A percentile compares a stretch with the other conserved stretches of the same genome.
phyloP scores from a whole-genome alignment of 2,888 invertebrate genomes.

The Aphidoletes aphidimyza region DNA sequence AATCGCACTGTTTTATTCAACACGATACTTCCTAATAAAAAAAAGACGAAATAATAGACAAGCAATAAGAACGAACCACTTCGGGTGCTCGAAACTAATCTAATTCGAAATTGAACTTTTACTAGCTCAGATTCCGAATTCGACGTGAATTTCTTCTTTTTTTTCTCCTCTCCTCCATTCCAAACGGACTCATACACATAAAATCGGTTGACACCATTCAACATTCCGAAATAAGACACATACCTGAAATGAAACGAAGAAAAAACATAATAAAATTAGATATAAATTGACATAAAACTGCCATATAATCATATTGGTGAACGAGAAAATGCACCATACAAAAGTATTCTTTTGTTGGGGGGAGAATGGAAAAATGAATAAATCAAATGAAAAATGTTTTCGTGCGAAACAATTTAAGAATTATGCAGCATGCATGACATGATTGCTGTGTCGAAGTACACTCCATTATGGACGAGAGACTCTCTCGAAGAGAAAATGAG shows the following conservation, averaged over 20 bases:
- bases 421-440: not conserved
- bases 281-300: not conserved
- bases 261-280: not conserved
- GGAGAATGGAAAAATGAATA: not conserved
- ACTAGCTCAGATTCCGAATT: not conserved
- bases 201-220: too few relatives aligned
- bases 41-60: too few relatives aligned
- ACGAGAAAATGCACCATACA: not conserved
- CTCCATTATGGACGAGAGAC: not conserved
- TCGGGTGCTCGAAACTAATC: not conserved
- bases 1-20: not conserved
- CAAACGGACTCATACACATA: not conserved
- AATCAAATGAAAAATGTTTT: not conserved
- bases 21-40: not conserved
- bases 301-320: not conserved
- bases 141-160: not conserved
- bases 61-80: too few relatives aligned
- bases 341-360: not conserved
- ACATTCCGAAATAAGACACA: not conserved
- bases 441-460: slow-evolving; percentile 1
- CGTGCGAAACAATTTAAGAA: not conserved
- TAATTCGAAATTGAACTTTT: not conserved
- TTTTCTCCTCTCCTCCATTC: not conserved
- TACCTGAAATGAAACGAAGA: slow-evolving; percentile 1
- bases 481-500: too few relatives aligned